Base-by-base conservation (phyloP, 2,888 invertebrate species). In the Tryphoninae sp. region DNA sequence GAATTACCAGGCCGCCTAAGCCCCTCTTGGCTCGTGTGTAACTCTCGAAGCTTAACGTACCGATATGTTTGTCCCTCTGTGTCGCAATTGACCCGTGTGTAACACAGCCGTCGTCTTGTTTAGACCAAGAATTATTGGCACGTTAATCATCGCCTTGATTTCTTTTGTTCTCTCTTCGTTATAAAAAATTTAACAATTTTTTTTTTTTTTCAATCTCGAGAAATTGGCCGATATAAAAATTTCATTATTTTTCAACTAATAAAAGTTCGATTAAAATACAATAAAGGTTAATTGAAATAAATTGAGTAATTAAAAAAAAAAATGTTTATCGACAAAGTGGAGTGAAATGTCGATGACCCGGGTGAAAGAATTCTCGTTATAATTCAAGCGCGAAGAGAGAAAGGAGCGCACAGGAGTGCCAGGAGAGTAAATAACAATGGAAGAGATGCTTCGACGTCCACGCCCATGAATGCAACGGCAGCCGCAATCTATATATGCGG, bases 1-100 rank as follows among this genome's bases (percentile, higher is more conserved):
- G 87, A 90, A 90, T 91, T 91, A 89, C 87, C 86, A 86, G 88
- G 87, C 88, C 86, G 87, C 88, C 88, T 85, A 87, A 86, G 33
- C 6, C 88, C 87, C 86, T 19, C 85, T 83, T 11, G 76, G 79
- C 75, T 80, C 72, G 61, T 61, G 69, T 75, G 77, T 68, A 49
- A 55, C 58, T 62, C 45, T 13, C 13, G 11, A 45, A 45, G 45
- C 45, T 45, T 33, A 33, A 33, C 33, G 33, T 33, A 33, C 33
- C 33, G 33, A 45, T 45, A 45, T 45, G 13, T 45, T 2, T 45
- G 45, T 45, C 13, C 3, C 45, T 6, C 33, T 33, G 13, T 45
- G 45, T 13, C 13, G 45, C 45, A 45, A 45, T 11, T 45, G 13
- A 13, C 11, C 9, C 13, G 13, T 45, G 13, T 45, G 13, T 45